These are phyloP conservation scores for Nematolebias whitei DNA, from an alignment of 2,113 vertebrate species.

Conservation along the genomic window DNA sequence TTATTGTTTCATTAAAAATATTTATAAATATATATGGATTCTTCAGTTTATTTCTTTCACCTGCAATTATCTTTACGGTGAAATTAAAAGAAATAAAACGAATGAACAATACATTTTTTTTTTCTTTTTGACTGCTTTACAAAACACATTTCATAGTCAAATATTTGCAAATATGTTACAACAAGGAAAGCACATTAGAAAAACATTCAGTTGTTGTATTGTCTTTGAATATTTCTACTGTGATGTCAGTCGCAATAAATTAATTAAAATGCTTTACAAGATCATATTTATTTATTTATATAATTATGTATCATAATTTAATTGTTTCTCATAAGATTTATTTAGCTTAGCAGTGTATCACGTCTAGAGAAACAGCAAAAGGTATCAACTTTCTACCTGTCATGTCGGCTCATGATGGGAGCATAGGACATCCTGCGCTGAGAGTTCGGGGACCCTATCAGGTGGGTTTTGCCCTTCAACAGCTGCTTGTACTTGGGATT, in stretches of 20 bases:
- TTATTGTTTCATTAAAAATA: background rate
- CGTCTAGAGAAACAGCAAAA: background rate
- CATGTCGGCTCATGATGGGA: constrained; percentile 60
- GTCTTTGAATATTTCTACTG: background rate
- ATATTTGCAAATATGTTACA: too few relatives aligned
- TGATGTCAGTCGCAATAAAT: too few relatives aligned
- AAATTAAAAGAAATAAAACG: background rate
- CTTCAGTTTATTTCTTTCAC: background rate
- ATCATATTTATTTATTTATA: too few relatives aligned
- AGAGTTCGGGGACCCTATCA: constrained; percentile 86
- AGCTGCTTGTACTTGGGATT: constrained; percentile 94
- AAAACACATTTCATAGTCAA: too few relatives aligned
- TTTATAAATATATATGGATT: too few relatives aligned
- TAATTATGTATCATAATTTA: too few relatives aligned
- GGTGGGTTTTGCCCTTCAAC: constrained; percentile 82
- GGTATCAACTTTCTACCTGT: constrained; percentile 52
- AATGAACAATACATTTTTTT: background rate
- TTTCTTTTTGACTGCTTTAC: too few relatives aligned
- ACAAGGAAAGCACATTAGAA: too few relatives aligned
- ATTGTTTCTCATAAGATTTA: background rate
- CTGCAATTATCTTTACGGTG: too few relatives aligned
- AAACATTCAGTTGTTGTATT: too few relatives aligned
- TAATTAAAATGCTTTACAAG: background rate
- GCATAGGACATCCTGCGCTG: constrained; percentile 84
- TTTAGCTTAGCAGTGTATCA: too few relatives aligned